Conservation (phyloP, 2,888 invertebrate genomes). For the Chymomyza procnemis region DNA sequence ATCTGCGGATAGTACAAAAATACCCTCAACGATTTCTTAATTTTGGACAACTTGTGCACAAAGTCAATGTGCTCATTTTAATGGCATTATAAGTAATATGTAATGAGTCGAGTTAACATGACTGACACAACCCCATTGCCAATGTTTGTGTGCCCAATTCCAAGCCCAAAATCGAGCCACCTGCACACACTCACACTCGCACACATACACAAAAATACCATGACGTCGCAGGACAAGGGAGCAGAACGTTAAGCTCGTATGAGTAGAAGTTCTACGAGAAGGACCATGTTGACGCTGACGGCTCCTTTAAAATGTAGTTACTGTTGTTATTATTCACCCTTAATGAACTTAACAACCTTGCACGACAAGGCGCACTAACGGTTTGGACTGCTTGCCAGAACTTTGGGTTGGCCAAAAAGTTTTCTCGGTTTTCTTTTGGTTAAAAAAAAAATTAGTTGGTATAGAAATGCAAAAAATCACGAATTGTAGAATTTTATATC, state of each 20-base stretch:
- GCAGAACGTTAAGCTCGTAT: constrained; percentile 12
- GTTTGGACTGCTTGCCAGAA: constrained; percentile 17
- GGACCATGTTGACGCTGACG: constrained; percentile 43
- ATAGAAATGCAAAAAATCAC: too few relatives aligned
- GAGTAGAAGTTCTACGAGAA: background rate
- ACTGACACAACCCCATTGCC: constrained; percentile 30
- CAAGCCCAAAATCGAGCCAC: constrained; percentile 33
- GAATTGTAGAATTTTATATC: too few relatives aligned
- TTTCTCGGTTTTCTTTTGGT: background rate
- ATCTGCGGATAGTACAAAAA: too few relatives aligned
- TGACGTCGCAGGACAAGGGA: constrained; percentile 17
- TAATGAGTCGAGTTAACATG: constrained; percentile 72
- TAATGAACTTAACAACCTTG: constrained; percentile 73
- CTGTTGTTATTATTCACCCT: constrained; percentile 74
- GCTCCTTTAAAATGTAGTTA: constrained; percentile 74
- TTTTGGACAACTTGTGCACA: background rate
- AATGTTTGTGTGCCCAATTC: constrained; percentile 1
- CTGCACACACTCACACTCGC: constrained; percentile 2
- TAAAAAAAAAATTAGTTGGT: too few relatives aligned
- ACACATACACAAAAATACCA: constrained; percentile 7
- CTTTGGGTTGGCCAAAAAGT: background rate
- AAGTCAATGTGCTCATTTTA: background rate
- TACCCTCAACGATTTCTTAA: background rate
- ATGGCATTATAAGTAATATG: constrained; percentile 55
- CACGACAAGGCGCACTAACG: constrained; percentile 37